Evolutionary conservation across 2,113 vertebrate species (phyloP), one percentile per base, ranked within the genome.

Genomic region (Pterophyllum scalare): DNA sequence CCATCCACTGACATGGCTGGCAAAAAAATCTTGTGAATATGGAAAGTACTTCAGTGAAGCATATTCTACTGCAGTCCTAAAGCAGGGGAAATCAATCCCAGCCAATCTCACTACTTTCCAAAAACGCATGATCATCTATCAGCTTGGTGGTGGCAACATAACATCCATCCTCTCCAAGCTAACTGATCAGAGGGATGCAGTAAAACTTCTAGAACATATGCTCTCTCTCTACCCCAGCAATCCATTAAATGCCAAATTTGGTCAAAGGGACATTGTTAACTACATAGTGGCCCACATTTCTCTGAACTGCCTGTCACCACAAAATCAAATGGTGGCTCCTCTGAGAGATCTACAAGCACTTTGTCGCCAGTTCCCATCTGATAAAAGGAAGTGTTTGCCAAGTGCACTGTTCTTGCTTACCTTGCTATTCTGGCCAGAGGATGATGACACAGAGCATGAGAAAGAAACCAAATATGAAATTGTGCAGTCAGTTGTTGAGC

Each of bases 371-470:
- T 95, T 97, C 2, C 87, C 83, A 62, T 76, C 59, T 87, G 93
- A 82, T 26, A 91, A 67, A 83, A 93, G 49, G 8, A 94, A 86
- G 62, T 96, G 95, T 70, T 90, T 92, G 49, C 61, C 96, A 82
- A 94, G 85, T 57, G 94, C 96, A 17, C 19, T 94, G 35, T 97
- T 97, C 81, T 75, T 97, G 76, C 94, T 94, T 13, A 95, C 95
- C 2, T 85, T 97, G 64, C 78, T 97, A 0, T 96, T 96, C 86
- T 97, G 97, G 97, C 96, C 96, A 79, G 97, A 97, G 58, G 95
- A 96, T 22, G 75, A 90, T 26, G 56, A 96, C 82, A 94, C 80
- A 3, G 88, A 85, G 67, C 59, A 80, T 0, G 92, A 94, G 19
- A 96, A 86, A n/a, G 79, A 96, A 8, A 38, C 6, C 0, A 96